Evolutionary conservation across 2,888 invertebrate species (phyloP).

Genomic region (Nephrotoma appendiculata): DNA sequence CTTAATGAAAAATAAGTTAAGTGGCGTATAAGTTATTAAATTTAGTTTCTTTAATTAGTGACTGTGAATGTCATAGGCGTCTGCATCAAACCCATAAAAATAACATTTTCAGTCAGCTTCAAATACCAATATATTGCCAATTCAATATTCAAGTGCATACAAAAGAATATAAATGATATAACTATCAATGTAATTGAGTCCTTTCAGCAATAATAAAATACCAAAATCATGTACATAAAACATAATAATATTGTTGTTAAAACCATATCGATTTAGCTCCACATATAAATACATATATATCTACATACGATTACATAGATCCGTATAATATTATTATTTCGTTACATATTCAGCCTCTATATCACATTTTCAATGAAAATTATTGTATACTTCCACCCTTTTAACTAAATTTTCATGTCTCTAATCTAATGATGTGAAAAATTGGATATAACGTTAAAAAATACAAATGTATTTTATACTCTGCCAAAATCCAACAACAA

Average conservation of each 20-base stretch:
- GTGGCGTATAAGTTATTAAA: too few relatives aligned
- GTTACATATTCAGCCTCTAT: background rate
- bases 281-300: background rate
- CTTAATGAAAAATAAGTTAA: too few relatives aligned
- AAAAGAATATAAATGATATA: background rate
- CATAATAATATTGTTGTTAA: background rate
- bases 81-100: too few relatives aligned
- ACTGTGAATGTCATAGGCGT: too few relatives aligned
- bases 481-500: background rate
- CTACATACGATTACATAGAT: background rate
- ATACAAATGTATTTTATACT: background rate
- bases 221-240: background rate
- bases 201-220: background rate
- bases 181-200: background rate
- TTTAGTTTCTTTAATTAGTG: too few relatives aligned
- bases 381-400: background rate
- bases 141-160: too few relatives aligned
- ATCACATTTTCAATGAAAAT: background rate
- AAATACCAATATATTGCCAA: too few relatives aligned
- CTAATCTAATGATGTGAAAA: background rate
- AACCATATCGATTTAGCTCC: background rate
- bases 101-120: too few relatives aligned
- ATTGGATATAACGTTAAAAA: background rate
- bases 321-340: background rate
- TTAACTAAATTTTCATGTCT: background rate